Base-by-base conservation (phyloP, 92 coral and sea anemone species). In the Epizoanthus stellaris region DNA sequence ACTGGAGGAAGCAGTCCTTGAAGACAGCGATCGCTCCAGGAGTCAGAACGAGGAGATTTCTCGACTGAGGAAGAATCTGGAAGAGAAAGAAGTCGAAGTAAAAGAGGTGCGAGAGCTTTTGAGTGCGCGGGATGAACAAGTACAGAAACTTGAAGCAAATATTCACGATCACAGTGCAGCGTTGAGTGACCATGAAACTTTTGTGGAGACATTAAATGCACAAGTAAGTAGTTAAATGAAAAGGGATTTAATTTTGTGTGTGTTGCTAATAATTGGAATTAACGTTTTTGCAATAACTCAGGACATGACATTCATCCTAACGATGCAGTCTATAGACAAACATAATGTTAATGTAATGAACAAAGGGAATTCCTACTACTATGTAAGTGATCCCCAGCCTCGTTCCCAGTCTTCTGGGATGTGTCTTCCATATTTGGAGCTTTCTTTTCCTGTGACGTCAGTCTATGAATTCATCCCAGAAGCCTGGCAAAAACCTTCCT, bases 131-230 rank as follows among this genome's bases (percentile, higher is more conserved):
- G 83, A 63, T 43, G 83, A 64, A 34, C 67, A 79, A 63, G 49
- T 79, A 62, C 72, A 76, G 53, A 75, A 82, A 15, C 76, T 90
- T 34, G 77, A 81, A 52, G 16, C 36, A 16, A 86, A 83, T 19
- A 47, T 67, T 70, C 67, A 76, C 17, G 88, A 87, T 53, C 88
- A 87, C 49, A 76, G 81, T 11, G 73, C 66, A 15, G 90, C 90
- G 5, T 65, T 90, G 57, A 86, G 70, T 45, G 89, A 74, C 59
- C 87, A 86, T 58, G 89, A 90, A 38, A 72, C 72, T 20, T 86
- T 86, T 53, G 67, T 90, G 11, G 93, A 72, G 13, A 76, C 84
- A 5, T 40, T 90, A 53, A 92, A 93, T 58, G 43, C 38, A 63
- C 83, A 79, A 63, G 83, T 79, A 79, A 10, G 83, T 17, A 12